These are phyloP conservation scores for Parotocinclus haroldoi DNA, from an alignment of 2,797 vertebrate genomes.

Conservation along the genomic window DNA sequence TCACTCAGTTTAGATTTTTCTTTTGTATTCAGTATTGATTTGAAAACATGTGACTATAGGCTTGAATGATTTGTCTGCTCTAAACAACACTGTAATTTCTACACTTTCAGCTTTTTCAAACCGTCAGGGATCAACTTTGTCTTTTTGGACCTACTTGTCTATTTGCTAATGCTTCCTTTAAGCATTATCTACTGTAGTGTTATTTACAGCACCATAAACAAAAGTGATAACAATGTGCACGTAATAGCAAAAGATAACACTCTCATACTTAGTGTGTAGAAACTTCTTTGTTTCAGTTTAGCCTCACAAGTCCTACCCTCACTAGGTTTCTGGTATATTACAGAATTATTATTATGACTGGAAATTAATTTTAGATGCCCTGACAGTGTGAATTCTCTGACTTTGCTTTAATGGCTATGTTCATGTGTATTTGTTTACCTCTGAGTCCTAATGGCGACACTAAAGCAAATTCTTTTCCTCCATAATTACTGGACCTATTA, in stretches of 20 bases:
- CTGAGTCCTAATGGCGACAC: background rate
- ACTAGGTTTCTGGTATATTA: background rate
- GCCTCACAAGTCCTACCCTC: background rate
- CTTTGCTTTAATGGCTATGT: background rate
- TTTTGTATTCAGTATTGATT: background rate
- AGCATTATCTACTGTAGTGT: constrained; percentile 51
- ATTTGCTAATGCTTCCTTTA: constrained; percentile 39
- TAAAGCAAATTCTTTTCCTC: constrained; percentile 15
- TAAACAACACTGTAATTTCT: constrained; percentile 67
- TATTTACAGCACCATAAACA: constrained; percentile 21
- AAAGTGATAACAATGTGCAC: too few relatives aligned
- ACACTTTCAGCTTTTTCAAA: background rate
- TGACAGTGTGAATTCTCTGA: too few relatives aligned
- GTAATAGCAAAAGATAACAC: too few relatives aligned
- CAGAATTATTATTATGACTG: background rate
- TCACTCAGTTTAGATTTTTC: background rate
- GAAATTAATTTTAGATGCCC: background rate
- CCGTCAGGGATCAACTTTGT: constrained; percentile 4
- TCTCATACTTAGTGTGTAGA: background rate
- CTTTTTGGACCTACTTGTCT: constrained; percentile 12
- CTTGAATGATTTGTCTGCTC: constrained; percentile 21
- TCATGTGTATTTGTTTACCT: background rate
- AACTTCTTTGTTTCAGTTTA: background rate
- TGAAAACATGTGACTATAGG: too few relatives aligned
- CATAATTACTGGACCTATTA: constrained; percentile 34